These are phyloP conservation scores for Holothuria glaberrima DNA, from an alignment of 35 echinoderm and acorn worm genomes.

Conservation along the genomic window DNA sequence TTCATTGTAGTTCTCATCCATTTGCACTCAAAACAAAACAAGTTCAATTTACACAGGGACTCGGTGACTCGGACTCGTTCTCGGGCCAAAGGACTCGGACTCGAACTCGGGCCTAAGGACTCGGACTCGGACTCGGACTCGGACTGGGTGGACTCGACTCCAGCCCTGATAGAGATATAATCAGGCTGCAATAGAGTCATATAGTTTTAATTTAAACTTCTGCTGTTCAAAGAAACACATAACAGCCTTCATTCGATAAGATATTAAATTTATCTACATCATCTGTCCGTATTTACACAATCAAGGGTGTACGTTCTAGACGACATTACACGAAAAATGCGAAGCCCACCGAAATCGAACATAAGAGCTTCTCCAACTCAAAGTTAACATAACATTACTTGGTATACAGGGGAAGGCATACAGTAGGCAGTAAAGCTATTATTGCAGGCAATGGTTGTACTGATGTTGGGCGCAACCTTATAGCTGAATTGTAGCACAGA, in stretches of 20 bases:
- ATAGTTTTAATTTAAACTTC: neutral
- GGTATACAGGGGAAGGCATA: neutral
- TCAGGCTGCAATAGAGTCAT: too few species aligned
- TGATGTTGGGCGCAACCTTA: neutral
- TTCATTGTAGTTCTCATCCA: too few species aligned
- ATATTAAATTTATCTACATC: slow-evolving; percentile 3
- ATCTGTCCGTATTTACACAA: neutral
- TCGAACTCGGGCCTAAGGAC: too few species aligned
- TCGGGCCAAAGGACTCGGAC: too few species aligned
- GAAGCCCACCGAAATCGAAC: neutral
- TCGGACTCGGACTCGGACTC: too few species aligned
- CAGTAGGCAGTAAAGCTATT: neutral
- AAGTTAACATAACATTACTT: neutral
- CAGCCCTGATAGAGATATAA: too few species aligned
- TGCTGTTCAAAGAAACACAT: neutral
- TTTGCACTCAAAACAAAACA: too few species aligned
- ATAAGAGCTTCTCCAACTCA: neutral
- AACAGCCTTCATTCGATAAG: neutral
- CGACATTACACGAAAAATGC: neutral
- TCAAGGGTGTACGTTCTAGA: neutral
- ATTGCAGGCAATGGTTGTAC: neutral
- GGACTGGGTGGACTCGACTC: too few species aligned
- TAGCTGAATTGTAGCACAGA: neutral
- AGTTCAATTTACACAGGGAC: too few species aligned
- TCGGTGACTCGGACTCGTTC: too few species aligned